Percentiles rank a stretch among this genome's conserved stretches.
Evolutionary conservation across 1,140 invertebrate species (phyloP).

Genomic region (Papilio xuthus): DNA sequence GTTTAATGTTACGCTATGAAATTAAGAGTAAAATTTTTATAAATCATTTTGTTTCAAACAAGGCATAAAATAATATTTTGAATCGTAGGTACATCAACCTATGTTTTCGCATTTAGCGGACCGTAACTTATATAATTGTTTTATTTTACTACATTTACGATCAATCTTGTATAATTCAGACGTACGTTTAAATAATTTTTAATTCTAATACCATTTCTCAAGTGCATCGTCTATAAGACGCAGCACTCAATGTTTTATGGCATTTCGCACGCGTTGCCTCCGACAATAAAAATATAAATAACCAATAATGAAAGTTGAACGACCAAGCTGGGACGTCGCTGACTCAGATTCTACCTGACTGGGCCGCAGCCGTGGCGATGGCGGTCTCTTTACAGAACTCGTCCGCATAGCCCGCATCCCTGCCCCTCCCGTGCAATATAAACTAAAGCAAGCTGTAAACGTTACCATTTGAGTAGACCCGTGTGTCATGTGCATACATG

Average conservation of each 20-base stretch:
- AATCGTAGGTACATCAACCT: too few species aligned
- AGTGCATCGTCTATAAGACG: constrained; percentile 9
- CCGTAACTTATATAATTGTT: too few species aligned
- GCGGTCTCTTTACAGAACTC: constrained; percentile 12
- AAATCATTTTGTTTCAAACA: too few species aligned
- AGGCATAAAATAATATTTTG: too few species aligned
- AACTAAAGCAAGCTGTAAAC: background rate
- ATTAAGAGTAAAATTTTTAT: too few species aligned
- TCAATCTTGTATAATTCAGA: background rate
- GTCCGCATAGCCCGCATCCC: background rate
- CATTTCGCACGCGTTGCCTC: constrained; percentile 57
- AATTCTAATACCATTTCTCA: background rate
- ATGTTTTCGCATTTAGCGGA: too few species aligned
- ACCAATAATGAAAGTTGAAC: constrained; percentile 72
- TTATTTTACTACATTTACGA: too few species aligned
- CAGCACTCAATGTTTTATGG: constrained; percentile 51
- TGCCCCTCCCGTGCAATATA: background rate
- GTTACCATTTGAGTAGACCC: background rate
- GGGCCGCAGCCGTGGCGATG: background rate
- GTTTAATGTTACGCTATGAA: background rate
- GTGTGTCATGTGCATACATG: background rate
- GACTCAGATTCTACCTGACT: constrained; percentile 69
- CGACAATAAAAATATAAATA: constrained; percentile 70
- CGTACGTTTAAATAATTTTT: constrained; percentile 4
- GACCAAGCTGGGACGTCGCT: constrained; percentile 58